A percentile compares a stretch with the other conserved stretches of the same genome.
Conservation (phyloP, 2,888 invertebrate species). For the Sinopyrophorus schimmeli region DNA sequence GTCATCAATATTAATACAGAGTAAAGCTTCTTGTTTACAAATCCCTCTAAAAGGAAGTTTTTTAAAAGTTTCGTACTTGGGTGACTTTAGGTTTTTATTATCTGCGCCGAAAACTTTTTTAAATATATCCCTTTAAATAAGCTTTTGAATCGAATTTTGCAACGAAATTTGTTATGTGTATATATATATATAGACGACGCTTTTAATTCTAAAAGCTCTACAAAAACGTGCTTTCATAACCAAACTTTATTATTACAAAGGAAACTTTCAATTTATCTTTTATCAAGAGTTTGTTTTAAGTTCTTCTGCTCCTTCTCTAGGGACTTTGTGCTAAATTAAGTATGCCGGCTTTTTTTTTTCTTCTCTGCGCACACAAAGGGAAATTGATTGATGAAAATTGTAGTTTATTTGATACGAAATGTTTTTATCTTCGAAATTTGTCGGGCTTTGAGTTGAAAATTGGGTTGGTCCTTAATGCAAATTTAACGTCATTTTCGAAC, state of each 20-base stretch:
- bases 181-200: constrained; percentile 12
- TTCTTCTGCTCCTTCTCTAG: constrained; percentile 9
- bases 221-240: constrained; percentile 16
- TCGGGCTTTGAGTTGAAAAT: too few relatives aligned
- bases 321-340: constrained; percentile 19
- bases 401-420: too few relatives aligned
- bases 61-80: constrained; percentile 5
- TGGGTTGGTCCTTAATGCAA: too few relatives aligned
- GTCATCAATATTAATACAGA: constrained; percentile 17
- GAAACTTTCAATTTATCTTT: constrained; percentile 17
- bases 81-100: constrained; percentile 13
- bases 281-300: constrained; percentile 11
- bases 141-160: constrained; percentile 14
- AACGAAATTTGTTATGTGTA: constrained; percentile 8
- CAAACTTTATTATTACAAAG: constrained; percentile 20
- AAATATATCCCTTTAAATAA: constrained; percentile 12
- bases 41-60: constrained; percentile 5
- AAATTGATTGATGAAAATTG: too few relatives aligned
- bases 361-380: too few relatives aligned
- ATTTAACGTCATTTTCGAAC: too few relatives aligned
- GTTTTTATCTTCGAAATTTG: too few relatives aligned
- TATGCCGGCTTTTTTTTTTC: too few relatives aligned
- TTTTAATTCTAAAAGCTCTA: constrained; percentile 14
- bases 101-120: constrained; percentile 7
- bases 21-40: constrained; percentile 17